Percentiles rank a stretch among this genome's conserved stretches.
Evolutionary conservation across 2,888 invertebrate genomes (phyloP).

Genomic region (Drosophila neutralis): DNA sequence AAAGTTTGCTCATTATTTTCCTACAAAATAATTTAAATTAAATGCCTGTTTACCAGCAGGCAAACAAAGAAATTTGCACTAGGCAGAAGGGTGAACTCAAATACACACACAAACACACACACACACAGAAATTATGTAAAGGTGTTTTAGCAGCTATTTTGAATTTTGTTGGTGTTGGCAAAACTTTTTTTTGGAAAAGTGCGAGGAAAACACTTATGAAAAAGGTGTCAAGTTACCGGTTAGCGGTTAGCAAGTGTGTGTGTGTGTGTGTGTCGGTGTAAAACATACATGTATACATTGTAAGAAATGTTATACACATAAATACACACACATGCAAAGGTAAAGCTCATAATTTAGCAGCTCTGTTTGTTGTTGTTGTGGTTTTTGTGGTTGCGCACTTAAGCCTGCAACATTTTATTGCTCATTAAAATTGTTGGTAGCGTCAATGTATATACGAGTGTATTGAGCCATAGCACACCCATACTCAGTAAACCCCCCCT

Average conservation of each 20-base stretch:
- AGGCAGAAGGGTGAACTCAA: constrained; percentile 16
- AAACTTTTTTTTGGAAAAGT: constrained; percentile 24
- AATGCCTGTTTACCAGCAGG: constrained; percentile 62
- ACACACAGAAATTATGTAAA: not conserved
- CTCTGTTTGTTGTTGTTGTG: constrained; percentile 9
- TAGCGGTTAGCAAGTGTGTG: constrained; percentile 4
- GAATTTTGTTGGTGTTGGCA: constrained; percentile 15
- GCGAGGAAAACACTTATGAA: constrained; percentile 15
- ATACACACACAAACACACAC: not conserved
- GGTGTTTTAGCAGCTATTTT: constrained; percentile 20
- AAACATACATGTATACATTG: not conserved
- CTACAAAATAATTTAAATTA: constrained; percentile 62
- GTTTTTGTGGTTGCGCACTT: constrained; percentile 36
- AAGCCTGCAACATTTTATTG: constrained; percentile 74
- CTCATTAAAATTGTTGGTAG: constrained; percentile 67
- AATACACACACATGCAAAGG: constrained; percentile 3
- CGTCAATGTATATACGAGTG: constrained; percentile 49
- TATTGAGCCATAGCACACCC: constrained; percentile 6
- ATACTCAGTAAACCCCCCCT: not conserved
- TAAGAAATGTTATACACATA: not conserved
- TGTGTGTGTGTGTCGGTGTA: not conserved
- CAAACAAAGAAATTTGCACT: constrained; percentile 49
- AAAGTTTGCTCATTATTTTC: constrained; percentile 56
- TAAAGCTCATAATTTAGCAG: constrained; percentile 45
- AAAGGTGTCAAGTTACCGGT: constrained; percentile 35